Conservation (phyloP, 1,140 invertebrate species). For the Elymnias hypermnestra region DNA sequence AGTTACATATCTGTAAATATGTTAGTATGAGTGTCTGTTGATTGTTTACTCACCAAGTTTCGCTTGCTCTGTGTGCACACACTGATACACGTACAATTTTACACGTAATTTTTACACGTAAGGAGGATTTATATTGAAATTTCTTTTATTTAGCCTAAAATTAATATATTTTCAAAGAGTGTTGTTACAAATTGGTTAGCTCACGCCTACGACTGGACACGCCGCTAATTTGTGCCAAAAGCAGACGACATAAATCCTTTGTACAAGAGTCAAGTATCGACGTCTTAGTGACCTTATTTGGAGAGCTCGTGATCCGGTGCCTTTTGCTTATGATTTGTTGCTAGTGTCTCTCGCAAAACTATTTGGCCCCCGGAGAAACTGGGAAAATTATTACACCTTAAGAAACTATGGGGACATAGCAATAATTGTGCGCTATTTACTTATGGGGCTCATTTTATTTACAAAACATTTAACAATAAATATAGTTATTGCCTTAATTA, state of each 20-base stretch:
- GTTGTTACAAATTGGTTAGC: constrained; percentile 48
- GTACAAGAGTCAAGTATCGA: constrained; percentile 52
- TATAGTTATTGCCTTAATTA: too few species aligned
- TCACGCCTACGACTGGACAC: constrained; percentile 55
- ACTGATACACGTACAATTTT: too few species aligned
- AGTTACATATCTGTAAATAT: too few species aligned
- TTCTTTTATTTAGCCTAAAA: too few species aligned
- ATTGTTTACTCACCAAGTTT: too few species aligned
- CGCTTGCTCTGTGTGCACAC: too few species aligned
- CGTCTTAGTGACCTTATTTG: constrained; percentile 52
- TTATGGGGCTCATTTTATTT: too few species aligned
- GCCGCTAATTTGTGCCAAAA: constrained; percentile 64
- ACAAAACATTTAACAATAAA: too few species aligned
- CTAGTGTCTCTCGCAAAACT: constrained; percentile 11
- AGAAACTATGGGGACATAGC: constrained; percentile 21
- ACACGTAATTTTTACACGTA: too few species aligned
- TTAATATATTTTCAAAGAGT: constrained; percentile 16
- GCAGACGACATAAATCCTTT: constrained; percentile 61
- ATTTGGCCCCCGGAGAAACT: constrained; percentile 16
- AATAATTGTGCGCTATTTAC: constrained; percentile 19
- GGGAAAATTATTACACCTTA: constrained; percentile 29
- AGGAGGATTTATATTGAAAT: too few species aligned
- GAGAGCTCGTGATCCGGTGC: constrained; percentile 50
- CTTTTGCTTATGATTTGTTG: constrained; percentile 65
- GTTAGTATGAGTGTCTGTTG: too few species aligned